Conservation (phyloP, 2,113 vertebrate genomes). For the Rhombomys opimus region DNA sequence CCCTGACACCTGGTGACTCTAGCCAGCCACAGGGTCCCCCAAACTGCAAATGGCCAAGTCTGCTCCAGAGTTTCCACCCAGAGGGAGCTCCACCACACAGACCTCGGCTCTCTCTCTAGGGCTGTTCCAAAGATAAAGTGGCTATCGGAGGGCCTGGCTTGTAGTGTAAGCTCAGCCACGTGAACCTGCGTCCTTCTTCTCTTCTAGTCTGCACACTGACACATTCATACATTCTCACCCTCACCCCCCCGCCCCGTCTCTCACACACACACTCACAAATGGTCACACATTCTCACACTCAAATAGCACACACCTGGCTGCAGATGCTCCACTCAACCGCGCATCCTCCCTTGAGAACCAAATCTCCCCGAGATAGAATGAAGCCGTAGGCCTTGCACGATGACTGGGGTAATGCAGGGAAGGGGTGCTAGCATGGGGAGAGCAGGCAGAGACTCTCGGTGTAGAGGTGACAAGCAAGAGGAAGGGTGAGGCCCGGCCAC, state of each 20-base stretch:
- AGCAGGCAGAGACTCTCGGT: not conserved
- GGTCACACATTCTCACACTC: conserved; percentile 20
- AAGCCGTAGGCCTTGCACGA: not conserved
- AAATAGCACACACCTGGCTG: not conserved
- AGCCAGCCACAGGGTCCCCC: not conserved
- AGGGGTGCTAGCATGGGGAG: fast-evolving
- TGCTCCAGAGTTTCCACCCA: not conserved
- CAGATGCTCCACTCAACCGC: not conserved
- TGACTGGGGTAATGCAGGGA: no score
- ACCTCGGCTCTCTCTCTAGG: not conserved
- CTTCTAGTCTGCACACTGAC: not conserved
- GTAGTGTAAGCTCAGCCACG: not conserved
- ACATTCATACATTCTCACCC: conserved; percentile 50
- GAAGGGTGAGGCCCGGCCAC: not conserved
- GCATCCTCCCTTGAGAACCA: not conserved
- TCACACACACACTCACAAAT: not conserved
- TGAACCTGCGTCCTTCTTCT: not conserved
- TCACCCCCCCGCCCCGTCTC: fast-evolving
- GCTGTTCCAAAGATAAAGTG: not conserved
- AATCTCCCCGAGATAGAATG: not conserved
- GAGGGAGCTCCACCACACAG: not conserved
- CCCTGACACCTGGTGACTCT: not conserved
- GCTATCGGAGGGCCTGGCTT: not conserved
- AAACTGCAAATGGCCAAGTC: not conserved
- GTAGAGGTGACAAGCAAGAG: no score